phyloP scores from a whole-genome alignment of 2,888 invertebrate species.

The Zaprionus lineosus region DNA sequence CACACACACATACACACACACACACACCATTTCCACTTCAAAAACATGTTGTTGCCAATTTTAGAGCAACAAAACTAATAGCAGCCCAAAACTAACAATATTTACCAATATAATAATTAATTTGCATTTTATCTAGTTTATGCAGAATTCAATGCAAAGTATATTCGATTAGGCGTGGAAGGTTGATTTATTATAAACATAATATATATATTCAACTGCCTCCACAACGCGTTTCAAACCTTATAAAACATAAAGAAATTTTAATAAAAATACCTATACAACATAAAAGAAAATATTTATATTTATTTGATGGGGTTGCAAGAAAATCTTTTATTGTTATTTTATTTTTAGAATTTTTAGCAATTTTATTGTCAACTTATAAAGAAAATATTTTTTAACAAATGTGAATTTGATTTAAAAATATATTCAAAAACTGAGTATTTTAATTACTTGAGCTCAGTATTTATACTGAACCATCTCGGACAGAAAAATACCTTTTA shows the following conservation, averaged over 20 bases:
- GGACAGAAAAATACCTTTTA: too few species aligned
- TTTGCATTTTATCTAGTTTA: slow-evolving; percentile 54
- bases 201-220: slow-evolving; percentile 39
- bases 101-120: slow-evolving; percentile 39
- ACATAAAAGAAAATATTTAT: slow-evolving; percentile 1
- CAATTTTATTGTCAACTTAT: too few species aligned
- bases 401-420: too few species aligned
- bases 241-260: slow-evolving; percentile 34
- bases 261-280: slow-evolving; percentile 53
- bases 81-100: slow-evolving; percentile 48
- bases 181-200: slow-evolving; percentile 40
- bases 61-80: slow-evolving; percentile 23
- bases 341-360: too few species aligned
- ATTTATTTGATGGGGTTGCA: too few species aligned
- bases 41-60: slow-evolving; percentile 25
- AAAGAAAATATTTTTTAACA: too few species aligned
- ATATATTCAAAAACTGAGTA: too few species aligned
- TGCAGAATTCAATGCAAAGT: slow-evolving; percentile 45
- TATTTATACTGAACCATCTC: too few species aligned
- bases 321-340: too few species aligned
- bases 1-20: not conserved
- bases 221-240: slow-evolving; percentile 50
- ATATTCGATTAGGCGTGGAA: slow-evolving; percentile 58
- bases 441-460: too few species aligned
- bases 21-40: slow-evolving; percentile 43